These are phyloP conservation scores for Scomber colias DNA, from an alignment of 2,113 vertebrate species.

Conservation along the genomic window DNA sequence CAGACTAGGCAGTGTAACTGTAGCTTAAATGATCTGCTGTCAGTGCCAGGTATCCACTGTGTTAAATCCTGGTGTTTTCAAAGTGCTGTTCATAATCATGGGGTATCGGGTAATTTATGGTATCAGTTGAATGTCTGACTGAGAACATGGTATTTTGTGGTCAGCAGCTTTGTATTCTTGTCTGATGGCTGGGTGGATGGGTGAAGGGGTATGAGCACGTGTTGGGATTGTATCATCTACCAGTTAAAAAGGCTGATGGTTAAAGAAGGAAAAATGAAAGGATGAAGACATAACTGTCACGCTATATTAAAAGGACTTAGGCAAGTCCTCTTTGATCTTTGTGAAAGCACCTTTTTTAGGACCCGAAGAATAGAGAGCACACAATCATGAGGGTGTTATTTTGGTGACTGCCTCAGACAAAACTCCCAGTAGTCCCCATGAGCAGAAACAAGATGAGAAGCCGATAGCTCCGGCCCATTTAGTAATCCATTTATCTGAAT, in stretches of 20 bases:
- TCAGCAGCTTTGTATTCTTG: conserved; percentile 2
- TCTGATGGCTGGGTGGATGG: conserved; percentile 23
- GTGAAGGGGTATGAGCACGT: conserved; percentile 18
- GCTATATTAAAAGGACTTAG: conserved; percentile 53
- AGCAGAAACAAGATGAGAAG: conserved; percentile 56
- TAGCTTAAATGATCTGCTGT: conserved; percentile 6
- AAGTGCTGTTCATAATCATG: not conserved
- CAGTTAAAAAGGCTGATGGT: conserved; percentile 20
- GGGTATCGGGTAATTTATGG: not conserved
- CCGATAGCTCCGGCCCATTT: conserved; percentile 41
- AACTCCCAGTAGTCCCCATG: conserved; percentile 20
- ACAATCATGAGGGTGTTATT: conserved; percentile 55
- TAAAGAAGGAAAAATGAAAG: conserved; percentile 25
- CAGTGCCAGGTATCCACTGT: not conserved
- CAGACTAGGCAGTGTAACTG: not conserved
- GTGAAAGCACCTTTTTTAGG: conserved; percentile 52
- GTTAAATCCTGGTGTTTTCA: conserved; percentile 12
- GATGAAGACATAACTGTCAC: conserved; percentile 38
- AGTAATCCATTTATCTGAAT: conserved; percentile 63
- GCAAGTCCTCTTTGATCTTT: conserved; percentile 45
- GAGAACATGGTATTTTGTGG: not conserved
- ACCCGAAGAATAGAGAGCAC: conserved; percentile 25
- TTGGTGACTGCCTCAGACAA: conserved; percentile 46
- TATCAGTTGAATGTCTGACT: conserved; percentile 1
- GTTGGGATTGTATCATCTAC: conserved; percentile 13